Evolutionary conservation across 2,113 vertebrate species (phyloP).

Genomic region (Xiphias gladius): DNA sequence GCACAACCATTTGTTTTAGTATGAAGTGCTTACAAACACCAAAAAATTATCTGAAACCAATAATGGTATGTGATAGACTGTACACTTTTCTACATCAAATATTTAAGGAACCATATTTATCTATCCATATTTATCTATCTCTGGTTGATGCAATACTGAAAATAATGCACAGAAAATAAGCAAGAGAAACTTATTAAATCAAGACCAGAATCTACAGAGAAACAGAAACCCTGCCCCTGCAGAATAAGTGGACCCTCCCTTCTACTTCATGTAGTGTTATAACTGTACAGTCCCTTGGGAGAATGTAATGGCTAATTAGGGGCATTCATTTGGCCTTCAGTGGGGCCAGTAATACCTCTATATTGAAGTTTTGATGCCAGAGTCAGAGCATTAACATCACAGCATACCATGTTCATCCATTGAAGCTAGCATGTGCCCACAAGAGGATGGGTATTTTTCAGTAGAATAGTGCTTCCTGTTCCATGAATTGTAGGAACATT

Average conservation of each 20-base stretch:
- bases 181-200: not conserved
- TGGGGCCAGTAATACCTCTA: not conserved
- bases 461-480: not conserved
- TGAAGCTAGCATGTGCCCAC: not conserved
- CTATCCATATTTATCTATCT: not conserved
- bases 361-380: not conserved
- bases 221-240: not conserved
- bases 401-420: not conserved
- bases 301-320: not conserved
- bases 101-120: not conserved
- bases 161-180: not conserved
- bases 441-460: not conserved
- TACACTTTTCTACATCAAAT: not conserved
- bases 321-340: not conserved
- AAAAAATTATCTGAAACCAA: not conserved
- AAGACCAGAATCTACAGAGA: not conserved
- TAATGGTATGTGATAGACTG: not conserved
- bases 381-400: not conserved
- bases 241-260: not conserved
- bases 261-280: too few species aligned
- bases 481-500: not conserved
- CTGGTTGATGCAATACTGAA: not conserved
- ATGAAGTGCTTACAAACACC: too few species aligned
- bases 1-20: too few species aligned
- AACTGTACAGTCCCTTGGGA: not conserved